Base-by-base conservation (phyloP, 92 coral and sea anemone genomes). In the Siderastrea siderea region DNA sequence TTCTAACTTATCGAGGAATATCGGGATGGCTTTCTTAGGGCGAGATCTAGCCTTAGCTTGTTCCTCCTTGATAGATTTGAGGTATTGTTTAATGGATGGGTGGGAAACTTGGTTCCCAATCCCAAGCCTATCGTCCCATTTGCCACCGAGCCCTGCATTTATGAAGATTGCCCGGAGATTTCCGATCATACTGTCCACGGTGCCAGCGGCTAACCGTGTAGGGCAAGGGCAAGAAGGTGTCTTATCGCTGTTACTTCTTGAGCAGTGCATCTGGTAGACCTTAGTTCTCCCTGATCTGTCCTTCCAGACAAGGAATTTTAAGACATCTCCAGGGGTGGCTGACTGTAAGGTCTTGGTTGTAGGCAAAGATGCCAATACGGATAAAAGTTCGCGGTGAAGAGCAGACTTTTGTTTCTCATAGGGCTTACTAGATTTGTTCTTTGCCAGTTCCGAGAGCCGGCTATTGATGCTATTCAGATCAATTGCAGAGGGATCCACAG, bases 71-170 rank as follows among this genome's bases (percentile, higher is more conserved):
- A 90, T 67, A 57, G 74, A 51, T 52, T n/a, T 75, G 52, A 86
- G 71, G 48, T 90, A 90, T 16, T 75, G 26, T 43, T 60, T 67
- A 5, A 90, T 43, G 44, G 60, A 50, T 2, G 87, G 90, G 74
- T 90, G 94, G 74, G 80, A 47, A 14, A 52, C 88, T 4, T 90
- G 94, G 72, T 86, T 90, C 0, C 90, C 90, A n/a, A 70, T 78
- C 26, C 90, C 90, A 7, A 78, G 85, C 16, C 72, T 70, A 61
- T 78, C 90, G 46, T 86, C 85, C 74, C 90, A 86, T 70, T 78
- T 52, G 4, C 85, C 85, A 13, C 90, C 90, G 6, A 78, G 78
- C 72, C 85, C 89, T 6, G 84, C 79, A 19, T 59, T 13, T 13
- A 38, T 50, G 51, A 86, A 86, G 66, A 86, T 78, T 1, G 84